phyloP scores from a whole-genome alignment of 2,797 vertebrate species.

The Atherinosoma microstoma region DNA sequence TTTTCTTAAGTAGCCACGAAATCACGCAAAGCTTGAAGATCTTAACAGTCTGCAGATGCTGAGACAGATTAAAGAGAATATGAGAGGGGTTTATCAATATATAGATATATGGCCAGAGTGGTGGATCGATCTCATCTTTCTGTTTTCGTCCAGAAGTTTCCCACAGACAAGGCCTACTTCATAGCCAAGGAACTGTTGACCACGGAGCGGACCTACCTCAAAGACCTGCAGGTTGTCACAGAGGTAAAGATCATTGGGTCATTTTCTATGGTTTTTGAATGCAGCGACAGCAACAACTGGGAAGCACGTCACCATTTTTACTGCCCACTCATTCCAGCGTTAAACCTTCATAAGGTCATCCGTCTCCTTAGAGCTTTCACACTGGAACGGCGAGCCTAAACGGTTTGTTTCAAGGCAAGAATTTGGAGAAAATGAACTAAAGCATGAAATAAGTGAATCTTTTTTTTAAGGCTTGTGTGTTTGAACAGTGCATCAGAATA shows the following conservation, averaged over 20 bases:
- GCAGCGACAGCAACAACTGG: neutral
- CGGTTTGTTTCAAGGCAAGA: neutral
- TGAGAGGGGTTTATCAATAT: neutral
- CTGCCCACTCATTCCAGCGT: too few relatives aligned
- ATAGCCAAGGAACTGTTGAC: conserved; percentile 95
- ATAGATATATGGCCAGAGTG: neutral
- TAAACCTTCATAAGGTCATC: neutral
- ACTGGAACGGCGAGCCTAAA: neutral
- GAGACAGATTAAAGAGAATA: neutral
- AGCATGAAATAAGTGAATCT: too few relatives aligned
- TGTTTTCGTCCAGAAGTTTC: conserved; percentile 89
- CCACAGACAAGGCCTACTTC: conserved; percentile 95
- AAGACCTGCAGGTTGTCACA: conserved; percentile 96
- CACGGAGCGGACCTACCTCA: conserved; percentile 95
- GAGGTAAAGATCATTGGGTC: conserved; percentile 79
- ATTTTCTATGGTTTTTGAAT: neutral
- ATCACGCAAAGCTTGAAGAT: neutral
- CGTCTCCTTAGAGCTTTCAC: neutral
- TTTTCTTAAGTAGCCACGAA: neutral
- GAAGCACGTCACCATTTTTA: neutral
- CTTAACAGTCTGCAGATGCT: neutral
- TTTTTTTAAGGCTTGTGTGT: too few relatives aligned
- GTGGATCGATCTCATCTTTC: conserved; percentile 25
- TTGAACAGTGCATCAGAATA: conserved; percentile 25
- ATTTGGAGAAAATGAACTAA: too few relatives aligned